Evolutionary conservation across 2,888 invertebrate genomes (phyloP), one percentile per base, ranked within the genome.

Genomic region (Dinocampus coccinellae): DNA sequence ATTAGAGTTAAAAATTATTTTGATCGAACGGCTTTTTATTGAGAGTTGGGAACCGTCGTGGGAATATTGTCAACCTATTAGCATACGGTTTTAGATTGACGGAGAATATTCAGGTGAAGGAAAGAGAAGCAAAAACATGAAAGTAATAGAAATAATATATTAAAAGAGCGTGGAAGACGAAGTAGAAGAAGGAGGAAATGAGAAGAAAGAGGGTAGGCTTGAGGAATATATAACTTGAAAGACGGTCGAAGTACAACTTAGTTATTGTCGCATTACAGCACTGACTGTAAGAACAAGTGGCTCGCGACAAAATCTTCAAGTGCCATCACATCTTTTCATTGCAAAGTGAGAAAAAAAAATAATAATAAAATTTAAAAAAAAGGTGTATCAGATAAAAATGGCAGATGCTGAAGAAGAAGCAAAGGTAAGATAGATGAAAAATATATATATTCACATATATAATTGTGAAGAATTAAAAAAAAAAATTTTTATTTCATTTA

Each of bases 191-290:
- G 73, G 76, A 73, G 77, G 71, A 29, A 29, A 16, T 16, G 4
- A 16, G 20, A 20, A 33, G n/a, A 6, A 29, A 58, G 33, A 58
- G 34, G 58, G 26, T 57, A n/a, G 24, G 26, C n/a, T 22, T 29
- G 24, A 29, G 26, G 57, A n/a, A n/a, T 26, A 57, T 26, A 22
- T 68, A 75, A 75, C 70, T 78, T 80, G 78, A 75, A 80, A 79
- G 78, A 79, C 77, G 73, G 70, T 75, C 34, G 80, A 63, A 42
- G 76, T 78, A 78, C 60, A 13, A 47, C 75, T 79, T 76, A 80
- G 82, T 82, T 84, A 83, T 82, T 84, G 83, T 83, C 81, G 84
- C 82, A 85, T 84, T 85, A 83, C 80, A 76, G 73, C 77, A 77
- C 77, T 70, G 78, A 73, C 80, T 78, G 79, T 73, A 79, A 69